Evolutionary conservation across 2,888 invertebrate species (phyloP), one percentile per base, ranked within the genome.

Genomic region (Andrena praecox): DNA sequence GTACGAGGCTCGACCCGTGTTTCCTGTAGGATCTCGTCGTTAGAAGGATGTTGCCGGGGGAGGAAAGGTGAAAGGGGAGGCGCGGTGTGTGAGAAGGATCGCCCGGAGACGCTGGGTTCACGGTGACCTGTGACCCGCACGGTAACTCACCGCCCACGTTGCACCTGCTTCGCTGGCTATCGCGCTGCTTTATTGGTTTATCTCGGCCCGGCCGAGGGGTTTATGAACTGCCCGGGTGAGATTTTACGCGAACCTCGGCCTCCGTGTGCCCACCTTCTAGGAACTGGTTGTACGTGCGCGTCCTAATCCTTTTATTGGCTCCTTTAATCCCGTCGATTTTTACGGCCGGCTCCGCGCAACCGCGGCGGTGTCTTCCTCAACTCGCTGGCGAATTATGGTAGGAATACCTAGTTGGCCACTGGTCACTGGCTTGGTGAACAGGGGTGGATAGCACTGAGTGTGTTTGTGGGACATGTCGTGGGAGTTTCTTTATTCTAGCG

Each of bases 101-200:
- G 89, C 89, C 81, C 10, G 89, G 84, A 86, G 90, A 90, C 86
- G 86, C 81, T 84, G 87, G 86, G 87, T 86, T 83, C 88, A 81
- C 77, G 83, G 83, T 91, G 91, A 93, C 91, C 92, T 85, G 64
- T 90, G 92, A 92, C 91, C 91, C 83, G 60, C 77, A 89, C 91
- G 89, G 90, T 91, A 91, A 91, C 90, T 91, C 92, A 91, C 90
- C 92, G 92, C 92, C 92, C 91, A 92, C 92, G 93, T 92, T 91
- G 91, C 93, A 92, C 92, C 92, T 93, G 92, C 92, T 90, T 90
- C 87, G 77, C 87, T 82, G 83, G 86, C 80, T 89, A 90, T 91
- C 90, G 86, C 73, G 83, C 89, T 90, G 89, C 89, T 92, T 91
- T 92, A 92, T 93, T 92, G 92, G 92, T 90, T 92, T 91, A 92